phyloP scores from a whole-genome alignment of 2,888 invertebrate species.

The Leptopilina myrica region DNA sequence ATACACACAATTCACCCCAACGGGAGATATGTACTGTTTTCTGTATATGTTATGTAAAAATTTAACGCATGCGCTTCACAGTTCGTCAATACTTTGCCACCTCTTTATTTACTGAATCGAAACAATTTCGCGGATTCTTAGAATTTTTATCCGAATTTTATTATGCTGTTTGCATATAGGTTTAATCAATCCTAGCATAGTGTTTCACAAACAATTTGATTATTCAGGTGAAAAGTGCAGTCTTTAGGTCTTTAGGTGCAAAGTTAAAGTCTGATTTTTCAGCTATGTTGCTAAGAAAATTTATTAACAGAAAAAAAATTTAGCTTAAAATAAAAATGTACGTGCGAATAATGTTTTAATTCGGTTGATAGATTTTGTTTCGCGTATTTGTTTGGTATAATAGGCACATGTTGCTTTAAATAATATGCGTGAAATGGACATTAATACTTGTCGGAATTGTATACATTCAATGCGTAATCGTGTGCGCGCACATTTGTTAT shows the following conservation, averaged over 20 bases:
- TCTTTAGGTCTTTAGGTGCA: no score
- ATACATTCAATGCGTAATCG: slow-evolving; percentile 25
- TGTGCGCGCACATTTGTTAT: slow-evolving; percentile 2
- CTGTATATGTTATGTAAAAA: slow-evolving; percentile 53
- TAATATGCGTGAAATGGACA: slow-evolving; percentile 18
- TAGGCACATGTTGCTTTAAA: slow-evolving; percentile 6
- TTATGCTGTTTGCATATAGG: no score
- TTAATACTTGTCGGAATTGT: slow-evolving; percentile 28
- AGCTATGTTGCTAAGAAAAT: no score
- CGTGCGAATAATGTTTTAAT: neutral
- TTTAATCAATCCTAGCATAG: no score
- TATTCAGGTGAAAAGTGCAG: no score
- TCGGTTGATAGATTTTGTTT: neutral
- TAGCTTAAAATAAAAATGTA: no score
- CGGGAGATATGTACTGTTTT: slow-evolving; percentile 44
- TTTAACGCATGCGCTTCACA: slow-evolving; percentile 59
- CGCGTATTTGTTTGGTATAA: no score
- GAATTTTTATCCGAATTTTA: neutral
- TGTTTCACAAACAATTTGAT: no score
- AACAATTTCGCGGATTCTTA: slow-evolving; percentile 7
- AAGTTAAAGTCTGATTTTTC: no score
- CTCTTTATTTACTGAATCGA: neutral
- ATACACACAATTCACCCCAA: slow-evolving; percentile 32
- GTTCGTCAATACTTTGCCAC: slow-evolving; percentile 60
- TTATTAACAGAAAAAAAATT: no score